These are phyloP conservation scores for Rhea americana DNA, from an alignment of 2,113 vertebrate species.

Conservation along the genomic window DNA sequence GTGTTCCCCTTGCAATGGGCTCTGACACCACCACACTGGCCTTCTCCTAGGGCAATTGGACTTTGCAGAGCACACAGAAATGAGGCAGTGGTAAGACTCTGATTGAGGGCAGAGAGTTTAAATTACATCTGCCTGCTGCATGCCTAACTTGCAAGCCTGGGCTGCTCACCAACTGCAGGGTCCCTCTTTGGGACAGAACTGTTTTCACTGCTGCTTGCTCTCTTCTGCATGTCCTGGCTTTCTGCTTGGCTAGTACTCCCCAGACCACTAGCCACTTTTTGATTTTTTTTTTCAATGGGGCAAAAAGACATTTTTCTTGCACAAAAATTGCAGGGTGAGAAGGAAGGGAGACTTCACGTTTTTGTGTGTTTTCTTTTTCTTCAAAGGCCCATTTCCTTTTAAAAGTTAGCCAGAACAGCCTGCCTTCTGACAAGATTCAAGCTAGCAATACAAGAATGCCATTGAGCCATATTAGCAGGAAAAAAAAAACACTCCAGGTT, in stretches of 20 bases:
- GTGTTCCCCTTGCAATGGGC: fast-evolving
- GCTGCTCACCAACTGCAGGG: fast-evolving
- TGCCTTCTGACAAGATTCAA: not conserved
- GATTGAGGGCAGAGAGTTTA: not conserved
- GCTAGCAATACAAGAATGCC: not conserved
- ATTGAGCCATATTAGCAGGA: not conserved
- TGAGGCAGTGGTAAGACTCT: not conserved
- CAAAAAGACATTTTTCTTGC: not conserved
- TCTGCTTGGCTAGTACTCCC: not conserved
- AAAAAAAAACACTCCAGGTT: not conserved
- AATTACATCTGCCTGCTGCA: not conserved
- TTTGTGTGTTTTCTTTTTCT: not conserved
- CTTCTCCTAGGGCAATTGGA: not conserved
- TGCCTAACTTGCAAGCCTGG: not conserved
- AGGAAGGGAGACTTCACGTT: not conserved
- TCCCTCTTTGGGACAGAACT: not conserved
- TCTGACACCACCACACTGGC: not conserved
- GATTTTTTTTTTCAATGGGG: not conserved
- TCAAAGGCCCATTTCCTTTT: not conserved
- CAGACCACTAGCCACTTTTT: not conserved
- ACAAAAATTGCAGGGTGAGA: not conserved
- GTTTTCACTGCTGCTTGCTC: not conserved
- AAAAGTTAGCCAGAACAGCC: not conserved
- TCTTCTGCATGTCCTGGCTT: not conserved
- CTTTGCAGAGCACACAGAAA: not conserved